Conservation (phyloP, 2,797 vertebrate species). For the Lepus oiostolus region DNA sequence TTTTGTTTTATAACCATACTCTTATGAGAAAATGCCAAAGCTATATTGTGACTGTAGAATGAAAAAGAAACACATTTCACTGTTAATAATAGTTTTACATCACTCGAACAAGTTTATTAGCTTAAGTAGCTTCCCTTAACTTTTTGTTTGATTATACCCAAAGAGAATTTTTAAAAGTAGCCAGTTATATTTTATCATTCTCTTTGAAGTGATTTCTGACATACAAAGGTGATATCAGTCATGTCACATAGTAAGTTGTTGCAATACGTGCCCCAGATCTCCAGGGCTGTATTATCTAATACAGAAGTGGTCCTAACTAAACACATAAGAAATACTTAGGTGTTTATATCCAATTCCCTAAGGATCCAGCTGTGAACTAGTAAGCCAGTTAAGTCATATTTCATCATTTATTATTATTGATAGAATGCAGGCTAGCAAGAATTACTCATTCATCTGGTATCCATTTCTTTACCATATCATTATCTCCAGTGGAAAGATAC, state of each 20-base stretch:
- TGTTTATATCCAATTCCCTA: not conserved
- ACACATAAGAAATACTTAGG: conserved; percentile 47
- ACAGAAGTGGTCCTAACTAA: conserved; percentile 58
- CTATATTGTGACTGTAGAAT: not conserved
- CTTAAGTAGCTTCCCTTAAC: not conserved
- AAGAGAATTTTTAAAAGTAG: not conserved
- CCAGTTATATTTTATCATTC: not conserved
- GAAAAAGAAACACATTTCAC: conserved; percentile 20
- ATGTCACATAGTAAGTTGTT: not conserved
- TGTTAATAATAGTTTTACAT: not conserved
- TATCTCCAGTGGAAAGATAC: conserved; percentile 54
- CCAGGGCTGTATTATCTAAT: conserved; percentile 50
- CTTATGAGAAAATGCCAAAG: not conserved
- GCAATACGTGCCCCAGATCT: conserved; percentile 32
- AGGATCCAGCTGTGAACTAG: conserved; percentile 26
- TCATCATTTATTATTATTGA: conserved; percentile 63
- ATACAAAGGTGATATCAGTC: conserved; percentile 29
- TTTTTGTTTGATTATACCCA: conserved; percentile 54
- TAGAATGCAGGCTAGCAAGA: conserved; percentile 52
- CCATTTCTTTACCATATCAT: conserved; percentile 62
- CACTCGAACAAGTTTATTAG: conserved; percentile 27
- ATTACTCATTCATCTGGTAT: conserved; percentile 29
- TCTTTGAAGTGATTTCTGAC: conserved; percentile 62
- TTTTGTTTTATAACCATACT: conserved; percentile 46
- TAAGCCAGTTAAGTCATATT: conserved; percentile 60